phyloP scores from a whole-genome alignment of 2,797 vertebrate species.

The Pantherophis alleghaniensis region DNA sequence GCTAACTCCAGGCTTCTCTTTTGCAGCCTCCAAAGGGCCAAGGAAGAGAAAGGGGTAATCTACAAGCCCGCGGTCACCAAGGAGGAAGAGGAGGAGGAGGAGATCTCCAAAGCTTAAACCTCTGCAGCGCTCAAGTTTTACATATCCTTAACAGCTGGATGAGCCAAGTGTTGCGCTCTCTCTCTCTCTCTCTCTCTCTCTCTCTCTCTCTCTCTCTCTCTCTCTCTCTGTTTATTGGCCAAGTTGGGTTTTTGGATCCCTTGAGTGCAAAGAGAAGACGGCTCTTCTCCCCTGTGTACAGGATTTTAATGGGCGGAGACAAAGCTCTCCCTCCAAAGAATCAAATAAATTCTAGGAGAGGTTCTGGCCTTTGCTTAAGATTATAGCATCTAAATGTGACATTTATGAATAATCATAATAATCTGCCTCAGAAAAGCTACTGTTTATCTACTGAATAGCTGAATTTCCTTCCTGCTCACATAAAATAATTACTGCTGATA shows the following conservation, averaged over 20 bases:
- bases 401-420: conserved; percentile 13
- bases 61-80: conserved; percentile 69
- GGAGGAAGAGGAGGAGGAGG: conserved; percentile 66
- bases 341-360: not conserved
- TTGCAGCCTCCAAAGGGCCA: conserved; percentile 69
- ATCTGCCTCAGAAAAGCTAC: conserved; percentile 5
- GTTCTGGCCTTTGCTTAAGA: not conserved
- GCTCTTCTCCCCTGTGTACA: not conserved
- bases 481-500: not conserved
- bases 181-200: conserved; percentile 8
- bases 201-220: conserved; percentile 6
- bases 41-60: conserved; percentile 67
- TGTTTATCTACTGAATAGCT: not conserved
- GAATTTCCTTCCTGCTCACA: not conserved
- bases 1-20: conserved; percentile 52
- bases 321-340: not conserved
- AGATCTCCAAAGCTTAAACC: conserved; percentile 73
- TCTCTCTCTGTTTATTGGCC: conserved; percentile 17
- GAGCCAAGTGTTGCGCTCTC: conserved; percentile 4
- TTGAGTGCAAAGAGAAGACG: not conserved
- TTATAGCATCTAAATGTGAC: conserved; percentile 25
- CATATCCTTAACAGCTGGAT: conserved; percentile 7
- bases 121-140: conserved; percentile 5
- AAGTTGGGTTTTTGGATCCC: not conserved
- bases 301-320: not conserved